Base-by-base conservation (phyloP, 2,797 vertebrate species). In the Cottoperca gobio region DNA sequence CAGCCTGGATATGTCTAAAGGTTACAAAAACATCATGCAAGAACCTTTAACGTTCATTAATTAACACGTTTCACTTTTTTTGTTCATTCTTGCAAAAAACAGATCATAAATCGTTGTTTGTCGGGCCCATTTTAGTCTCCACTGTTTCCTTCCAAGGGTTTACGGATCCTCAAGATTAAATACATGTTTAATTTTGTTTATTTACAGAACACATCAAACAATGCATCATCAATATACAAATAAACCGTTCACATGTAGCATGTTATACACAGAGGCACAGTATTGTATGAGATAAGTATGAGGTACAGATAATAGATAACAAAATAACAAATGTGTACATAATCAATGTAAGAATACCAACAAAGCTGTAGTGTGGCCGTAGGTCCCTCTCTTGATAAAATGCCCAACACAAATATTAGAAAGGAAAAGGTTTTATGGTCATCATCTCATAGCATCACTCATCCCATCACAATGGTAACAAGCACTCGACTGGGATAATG, bases 181-280 rank as follows among this genome's bases (percentile, higher is more conserved):
- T 45, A 67, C 59, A 73, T 59, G 79, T 87, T 84, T 84, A 43
- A 61, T 76, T 81, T 67, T 53, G 48, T 93, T 93, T 94, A 93
- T 93, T 93, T 92, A 94, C 91, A 93, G 62, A 85, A 85, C 76
- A 86, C 53, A 78, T 88, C 66, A 77, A 89, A 88, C 62, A 83
- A 85, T 40, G 49, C 62, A 79, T 62, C 42, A 57, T 76, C 76
- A 80, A 89, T 88, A 91, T 87, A 92, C 84, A 93, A 76, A 90
- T 70, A 62, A 81, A 85, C 50, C 63, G 70, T 89, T 91, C 71
- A 91, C 70, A 84, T 75, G 71, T 76, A 82, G 67, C 67, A 76
- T 81, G 79, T 86, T 89, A 79, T 84, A 83, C 84, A 92, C 76
- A 85, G 73, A 88, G 79, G 82, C 71, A 89, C 81, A 83, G 69